These are phyloP conservation scores for Pseudomugil tenellus DNA, from an alignment of 2,797 vertebrate genomes.

Conservation along the genomic window DNA sequence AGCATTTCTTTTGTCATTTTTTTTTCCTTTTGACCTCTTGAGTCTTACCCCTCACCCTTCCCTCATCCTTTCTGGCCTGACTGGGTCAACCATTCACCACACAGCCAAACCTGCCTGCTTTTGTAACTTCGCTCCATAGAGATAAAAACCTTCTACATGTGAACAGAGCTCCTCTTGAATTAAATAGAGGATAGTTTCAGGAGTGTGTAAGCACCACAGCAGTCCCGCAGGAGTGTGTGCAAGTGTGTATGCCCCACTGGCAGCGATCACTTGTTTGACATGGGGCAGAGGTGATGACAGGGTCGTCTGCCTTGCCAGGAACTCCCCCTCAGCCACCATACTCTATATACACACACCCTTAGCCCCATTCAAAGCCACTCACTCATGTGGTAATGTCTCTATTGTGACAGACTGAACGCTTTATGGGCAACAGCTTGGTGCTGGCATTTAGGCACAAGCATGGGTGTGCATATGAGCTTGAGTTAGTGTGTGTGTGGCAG, in stretches of 20 bases:
- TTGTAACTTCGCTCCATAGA: constrained; percentile 19
- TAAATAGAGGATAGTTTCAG: constrained; percentile 33
- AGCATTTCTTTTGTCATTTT: constrained; percentile 27
- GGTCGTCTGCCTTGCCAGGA: constrained; percentile 78
- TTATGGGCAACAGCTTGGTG: constrained; percentile 83
- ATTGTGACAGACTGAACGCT: constrained; percentile 79
- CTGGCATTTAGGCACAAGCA: constrained; percentile 76
- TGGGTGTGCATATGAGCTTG: constrained; percentile 55
- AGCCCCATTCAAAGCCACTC: constrained; percentile 78
- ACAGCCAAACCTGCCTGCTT: neutral
- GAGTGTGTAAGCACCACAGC: constrained; percentile 32
- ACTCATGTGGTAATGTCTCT: constrained; percentile 86
- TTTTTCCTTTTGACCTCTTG: constrained; percentile 47
- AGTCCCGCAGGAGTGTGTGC: constrained; percentile 29
- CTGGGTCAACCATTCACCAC: constrained; percentile 50
- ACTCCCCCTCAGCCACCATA: constrained; percentile 60
- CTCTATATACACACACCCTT: constrained; percentile 71
- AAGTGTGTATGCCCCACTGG: constrained; percentile 42
- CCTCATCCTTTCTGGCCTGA: constrained; percentile 53
- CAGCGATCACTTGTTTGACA: constrained; percentile 66
- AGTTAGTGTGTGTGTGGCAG: constrained; percentile 32
- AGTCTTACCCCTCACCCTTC: constrained; percentile 62
- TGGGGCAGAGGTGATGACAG: constrained; percentile 77
- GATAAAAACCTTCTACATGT: constrained; percentile 3
- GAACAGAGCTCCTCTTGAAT: neutral